Evolutionary conservation across 2,888 invertebrate genomes (phyloP).

Genomic region (Hypomecis atomaria): DNA sequence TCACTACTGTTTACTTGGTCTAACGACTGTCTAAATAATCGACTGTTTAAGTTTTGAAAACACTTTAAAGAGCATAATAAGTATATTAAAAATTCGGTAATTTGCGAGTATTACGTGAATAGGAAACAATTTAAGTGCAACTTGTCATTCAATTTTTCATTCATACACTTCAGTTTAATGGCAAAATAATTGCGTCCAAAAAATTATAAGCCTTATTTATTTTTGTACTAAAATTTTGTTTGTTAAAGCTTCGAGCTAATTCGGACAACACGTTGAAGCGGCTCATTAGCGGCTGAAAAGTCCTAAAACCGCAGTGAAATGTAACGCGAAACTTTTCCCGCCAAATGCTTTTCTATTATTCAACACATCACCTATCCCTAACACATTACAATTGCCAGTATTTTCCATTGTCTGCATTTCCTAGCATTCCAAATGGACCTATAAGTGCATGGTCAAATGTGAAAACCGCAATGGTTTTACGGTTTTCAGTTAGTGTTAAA

Average conservation of each 20-base stretch:
- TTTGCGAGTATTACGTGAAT: no score
- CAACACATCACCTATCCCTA: slow-evolving; percentile 67
- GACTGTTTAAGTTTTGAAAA: no score
- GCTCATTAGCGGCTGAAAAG: slow-evolving; percentile 13
- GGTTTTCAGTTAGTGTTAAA: slow-evolving; percentile 47
- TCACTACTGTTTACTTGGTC: no score
- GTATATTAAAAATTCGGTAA: no score
- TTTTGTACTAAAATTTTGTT: slow-evolving; percentile 1
- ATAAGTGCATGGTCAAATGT: slow-evolving; percentile 69
- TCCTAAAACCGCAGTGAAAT: slow-evolving; percentile 50
- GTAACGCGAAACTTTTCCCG: slow-evolving; percentile 54
- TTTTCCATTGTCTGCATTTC: slow-evolving; percentile 71
- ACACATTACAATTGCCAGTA: slow-evolving; percentile 69
- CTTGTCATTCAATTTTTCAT: no score
- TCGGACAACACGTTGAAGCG: not conserved
- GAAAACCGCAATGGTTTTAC: slow-evolving; percentile 65
- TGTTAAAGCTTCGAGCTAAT: not conserved
- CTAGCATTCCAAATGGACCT: slow-evolving; percentile 66
- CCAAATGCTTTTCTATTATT: slow-evolving; percentile 64
- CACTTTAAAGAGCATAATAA: no score
- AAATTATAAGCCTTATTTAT: no score
- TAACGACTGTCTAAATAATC: no score
- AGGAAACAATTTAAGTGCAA: no score
- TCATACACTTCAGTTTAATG: no score
- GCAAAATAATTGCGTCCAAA: no score